Conservation (phyloP, 2,888 invertebrate species). For the Meiosimyza decipiens region DNA sequence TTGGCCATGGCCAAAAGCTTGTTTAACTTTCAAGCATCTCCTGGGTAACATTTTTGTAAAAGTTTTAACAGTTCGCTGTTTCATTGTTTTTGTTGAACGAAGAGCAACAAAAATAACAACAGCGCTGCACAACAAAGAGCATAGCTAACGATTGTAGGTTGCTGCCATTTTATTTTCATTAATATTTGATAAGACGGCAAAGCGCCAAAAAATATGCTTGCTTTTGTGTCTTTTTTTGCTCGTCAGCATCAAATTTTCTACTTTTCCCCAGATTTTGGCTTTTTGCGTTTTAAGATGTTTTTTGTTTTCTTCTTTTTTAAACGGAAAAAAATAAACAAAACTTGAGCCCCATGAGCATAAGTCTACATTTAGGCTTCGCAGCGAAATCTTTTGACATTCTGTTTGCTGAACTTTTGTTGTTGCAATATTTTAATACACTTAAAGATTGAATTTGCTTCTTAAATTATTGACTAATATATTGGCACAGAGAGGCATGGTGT, state of each 20-base stretch:
- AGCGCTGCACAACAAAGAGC: slow-evolving; percentile 50
- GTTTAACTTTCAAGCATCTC: slow-evolving; percentile 17
- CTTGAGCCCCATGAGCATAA: too few species aligned
- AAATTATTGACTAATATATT: too few species aligned
- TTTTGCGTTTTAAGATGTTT: neutral
- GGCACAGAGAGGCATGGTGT: too few species aligned
- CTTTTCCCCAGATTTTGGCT: slow-evolving; percentile 7
- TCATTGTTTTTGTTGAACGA: neutral
- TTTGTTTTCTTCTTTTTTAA: too few species aligned
- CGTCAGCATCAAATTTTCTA: neutral
- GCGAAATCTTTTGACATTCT: too few species aligned
- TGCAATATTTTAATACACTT: too few species aligned
- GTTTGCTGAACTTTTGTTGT: too few species aligned
- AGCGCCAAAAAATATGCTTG: too few species aligned
- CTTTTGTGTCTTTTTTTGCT: slow-evolving; percentile 7
- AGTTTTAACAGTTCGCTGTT: slow-evolving; percentile 14
- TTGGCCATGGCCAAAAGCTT: slow-evolving; percentile 1
- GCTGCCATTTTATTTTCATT: slow-evolving; percentile 29
- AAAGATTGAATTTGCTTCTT: too few species aligned
- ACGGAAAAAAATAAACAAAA: too few species aligned
- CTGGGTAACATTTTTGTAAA: slow-evolving; percentile 24
- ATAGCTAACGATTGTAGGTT: slow-evolving; percentile 44
- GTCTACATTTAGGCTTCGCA: too few species aligned
- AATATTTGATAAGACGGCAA: slow-evolving; percentile 31
- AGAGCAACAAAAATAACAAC: neutral